Conservation (phyloP, 1,140 invertebrate genomes). For the Conopomorpha cramerella region DNA sequence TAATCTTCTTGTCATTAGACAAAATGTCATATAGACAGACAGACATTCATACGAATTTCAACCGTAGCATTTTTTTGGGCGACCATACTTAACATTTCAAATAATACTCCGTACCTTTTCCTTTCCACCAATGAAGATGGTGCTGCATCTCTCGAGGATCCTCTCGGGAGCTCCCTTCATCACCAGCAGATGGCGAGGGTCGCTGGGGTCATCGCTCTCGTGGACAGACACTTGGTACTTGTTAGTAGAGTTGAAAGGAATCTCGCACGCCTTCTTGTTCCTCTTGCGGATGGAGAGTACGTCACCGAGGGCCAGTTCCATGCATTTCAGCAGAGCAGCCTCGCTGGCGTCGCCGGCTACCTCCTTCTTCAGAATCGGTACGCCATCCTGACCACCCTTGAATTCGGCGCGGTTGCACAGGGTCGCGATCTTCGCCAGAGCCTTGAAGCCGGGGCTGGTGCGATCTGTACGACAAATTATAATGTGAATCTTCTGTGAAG, state of each 20-base stretch:
- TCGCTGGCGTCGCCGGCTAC: slow-evolving; percentile 93
- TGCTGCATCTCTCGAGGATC: slow-evolving; percentile 93
- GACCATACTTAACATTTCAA: no score
- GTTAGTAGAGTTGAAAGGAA: slow-evolving; percentile 99
- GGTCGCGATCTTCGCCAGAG: slow-evolving; percentile 88
- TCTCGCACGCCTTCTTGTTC: slow-evolving; percentile 96
- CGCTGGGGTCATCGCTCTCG: slow-evolving; percentile 89
- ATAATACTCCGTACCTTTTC: no score
- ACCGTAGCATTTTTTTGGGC: no score
- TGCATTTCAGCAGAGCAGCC: slow-evolving; percentile 94
- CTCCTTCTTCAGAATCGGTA: slow-evolving; percentile 91
- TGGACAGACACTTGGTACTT: slow-evolving; percentile 99
- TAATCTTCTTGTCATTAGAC: no score
- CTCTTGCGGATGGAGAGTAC: slow-evolving; percentile 85
- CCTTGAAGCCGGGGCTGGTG: slow-evolving; percentile 90
- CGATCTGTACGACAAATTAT: slow-evolving; percentile 71
- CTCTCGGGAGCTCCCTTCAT: slow-evolving; percentile 99
- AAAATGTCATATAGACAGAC: no score
- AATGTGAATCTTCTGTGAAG: not conserved
- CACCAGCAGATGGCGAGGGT: slow-evolving; percentile 92
- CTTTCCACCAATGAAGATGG: slow-evolving; percentile 96
- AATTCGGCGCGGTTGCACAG: slow-evolving; percentile 98
- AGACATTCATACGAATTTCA: no score
- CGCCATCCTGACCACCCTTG: slow-evolving; percentile 88
- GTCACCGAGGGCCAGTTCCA: slow-evolving; percentile 93